Evolutionary conservation across 2,797 vertebrate species (phyloP).

Genomic region (Hylomyscus alleni): DNA sequence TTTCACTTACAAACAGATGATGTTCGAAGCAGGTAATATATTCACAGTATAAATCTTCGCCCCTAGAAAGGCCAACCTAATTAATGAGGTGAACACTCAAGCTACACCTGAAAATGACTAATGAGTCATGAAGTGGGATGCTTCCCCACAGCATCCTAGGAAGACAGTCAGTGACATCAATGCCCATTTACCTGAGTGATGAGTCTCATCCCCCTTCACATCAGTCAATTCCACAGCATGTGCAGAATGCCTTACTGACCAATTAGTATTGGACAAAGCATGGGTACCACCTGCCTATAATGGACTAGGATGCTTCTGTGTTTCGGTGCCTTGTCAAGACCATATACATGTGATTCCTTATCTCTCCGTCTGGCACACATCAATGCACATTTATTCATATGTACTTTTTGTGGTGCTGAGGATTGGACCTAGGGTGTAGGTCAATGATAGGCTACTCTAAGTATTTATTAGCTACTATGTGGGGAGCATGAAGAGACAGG

Average conservation of each 20-base stretch:
- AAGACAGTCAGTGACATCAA: not conserved
- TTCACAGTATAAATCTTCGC: constrained; percentile 74
- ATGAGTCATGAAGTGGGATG: constrained; percentile 46
- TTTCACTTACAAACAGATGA: constrained; percentile 63
- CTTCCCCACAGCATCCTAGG: not conserved
- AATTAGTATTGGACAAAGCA: not conserved
- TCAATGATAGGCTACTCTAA: not conserved
- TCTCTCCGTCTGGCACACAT: not conserved
- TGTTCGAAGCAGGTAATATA: constrained; percentile 72
- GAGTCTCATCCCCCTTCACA: not conserved
- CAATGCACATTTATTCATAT: not conserved
- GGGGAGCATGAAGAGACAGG: not conserved
- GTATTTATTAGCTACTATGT: not conserved
- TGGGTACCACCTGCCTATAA: not conserved
- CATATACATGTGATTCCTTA: too few relatives aligned
- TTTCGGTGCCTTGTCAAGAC: not conserved
- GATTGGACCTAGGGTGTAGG: not conserved
- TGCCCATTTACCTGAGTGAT: not conserved
- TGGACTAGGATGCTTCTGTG: not conserved
- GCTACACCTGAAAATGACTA: constrained; percentile 64
- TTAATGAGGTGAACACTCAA: constrained; percentile 55
- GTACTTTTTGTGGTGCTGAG: not conserved
- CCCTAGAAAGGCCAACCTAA: constrained; percentile 74
- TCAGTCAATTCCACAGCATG: not conserved
- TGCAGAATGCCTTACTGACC: not conserved